phyloP scores from a whole-genome alignment of 2,113 vertebrate species.

The Eulemur macaco region DNA sequence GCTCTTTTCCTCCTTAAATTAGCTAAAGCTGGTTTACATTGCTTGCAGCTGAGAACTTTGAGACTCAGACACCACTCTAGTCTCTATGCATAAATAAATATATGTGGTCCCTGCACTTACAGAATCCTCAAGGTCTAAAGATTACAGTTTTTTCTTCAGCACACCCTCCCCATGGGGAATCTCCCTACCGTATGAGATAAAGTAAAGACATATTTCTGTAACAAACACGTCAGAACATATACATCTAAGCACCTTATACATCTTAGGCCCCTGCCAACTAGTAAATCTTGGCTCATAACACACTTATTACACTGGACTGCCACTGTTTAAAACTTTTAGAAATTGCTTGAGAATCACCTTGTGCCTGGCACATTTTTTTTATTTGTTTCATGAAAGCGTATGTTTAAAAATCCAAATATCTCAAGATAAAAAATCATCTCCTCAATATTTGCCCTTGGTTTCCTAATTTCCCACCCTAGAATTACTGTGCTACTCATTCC shows the following conservation, averaged over 20 bases:
- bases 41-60: background rate
- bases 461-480: background rate
- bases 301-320: background rate
- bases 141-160: background rate
- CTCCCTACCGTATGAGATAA: background rate
- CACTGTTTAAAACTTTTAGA: background rate
- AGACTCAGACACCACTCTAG: background rate
- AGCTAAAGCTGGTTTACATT: background rate
- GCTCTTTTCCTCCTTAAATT: background rate
- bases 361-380: background rate
- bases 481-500: background rate
- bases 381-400: slow-evolving; percentile 4
- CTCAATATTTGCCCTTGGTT: background rate
- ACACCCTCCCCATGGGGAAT: background rate
- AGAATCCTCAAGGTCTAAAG: background rate
- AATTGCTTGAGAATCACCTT: background rate
- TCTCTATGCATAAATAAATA: background rate
- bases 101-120: background rate
- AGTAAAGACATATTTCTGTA: background rate
- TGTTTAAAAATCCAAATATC: slow-evolving; percentile 43
- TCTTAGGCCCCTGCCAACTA: background rate
- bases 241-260: background rate
- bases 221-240: background rate
- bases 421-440: background rate
- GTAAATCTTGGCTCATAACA: background rate